Evolutionary conservation across 37 sponge, comb jelly and placozoan genomes (phyloP).

Genomic region (Agelas oroides): DNA sequence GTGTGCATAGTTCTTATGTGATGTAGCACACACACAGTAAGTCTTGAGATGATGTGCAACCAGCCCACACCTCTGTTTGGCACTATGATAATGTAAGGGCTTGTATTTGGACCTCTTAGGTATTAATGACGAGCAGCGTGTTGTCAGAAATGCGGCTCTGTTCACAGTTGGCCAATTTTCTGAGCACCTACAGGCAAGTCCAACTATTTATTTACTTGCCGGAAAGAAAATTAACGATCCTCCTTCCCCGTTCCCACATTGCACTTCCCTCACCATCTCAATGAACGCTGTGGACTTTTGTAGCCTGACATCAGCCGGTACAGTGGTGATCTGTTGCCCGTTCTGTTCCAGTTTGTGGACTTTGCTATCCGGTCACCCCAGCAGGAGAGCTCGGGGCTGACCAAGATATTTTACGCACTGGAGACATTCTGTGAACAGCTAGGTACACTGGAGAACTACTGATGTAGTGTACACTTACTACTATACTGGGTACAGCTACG

Average conservation of each 20-base stretch:
- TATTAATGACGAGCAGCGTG: slow-evolving; percentile 60
- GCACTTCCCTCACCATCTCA: no score
- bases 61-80: no score
- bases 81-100: no score
- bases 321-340: slow-evolving; percentile 71
- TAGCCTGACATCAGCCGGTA: slow-evolving; percentile 84
- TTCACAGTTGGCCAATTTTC: slow-evolving; percentile 98
- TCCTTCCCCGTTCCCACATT: not conserved
- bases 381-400: slow-evolving; percentile 54
- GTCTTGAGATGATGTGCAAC: no score
- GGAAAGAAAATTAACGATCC: not conserved
- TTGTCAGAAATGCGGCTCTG: slow-evolving; percentile 94
- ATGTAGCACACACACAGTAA: no score
- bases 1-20: not conserved
- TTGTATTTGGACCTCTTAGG: no score
- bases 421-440: slow-evolving; percentile 94
- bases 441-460: slow-evolving; percentile 35
- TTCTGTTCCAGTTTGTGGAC: slow-evolving; percentile 76
- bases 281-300: no score
- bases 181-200: slow-evolving; percentile 85
- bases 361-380: slow-evolving; percentile 16
- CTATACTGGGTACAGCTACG: no score
- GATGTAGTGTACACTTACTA: no score
- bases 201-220: no score
- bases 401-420: slow-evolving; percentile 93